Percentiles rank a stretch among this genome's conserved stretches.
These are phyloP conservation scores for Trogon melanurus DNA, from an alignment of 2,113 vertebrate species.

Conservation along the genomic window DNA sequence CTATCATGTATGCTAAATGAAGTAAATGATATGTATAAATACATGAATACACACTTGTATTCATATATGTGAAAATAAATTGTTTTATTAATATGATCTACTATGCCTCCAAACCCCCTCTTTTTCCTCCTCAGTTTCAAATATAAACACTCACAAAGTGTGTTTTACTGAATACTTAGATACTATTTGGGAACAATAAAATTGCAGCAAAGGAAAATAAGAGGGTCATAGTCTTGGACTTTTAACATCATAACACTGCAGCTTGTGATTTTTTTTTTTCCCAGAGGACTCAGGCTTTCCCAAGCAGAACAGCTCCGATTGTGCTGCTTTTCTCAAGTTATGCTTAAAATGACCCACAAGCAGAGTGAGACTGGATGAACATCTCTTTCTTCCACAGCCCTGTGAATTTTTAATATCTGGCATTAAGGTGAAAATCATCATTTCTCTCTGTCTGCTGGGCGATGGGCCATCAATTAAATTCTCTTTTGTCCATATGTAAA, in stretches of 20 bases:
- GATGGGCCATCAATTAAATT: slow-evolving; percentile 47
- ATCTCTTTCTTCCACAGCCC: slow-evolving; percentile 8
- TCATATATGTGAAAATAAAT: neutral
- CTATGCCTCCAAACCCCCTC: neutral
- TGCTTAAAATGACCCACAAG: slow-evolving; percentile 55
- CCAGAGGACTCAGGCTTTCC: neutral
- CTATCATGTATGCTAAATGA: neutral
- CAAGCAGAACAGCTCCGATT: slow-evolving; percentile 11
- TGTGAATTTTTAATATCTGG: slow-evolving; percentile 63
- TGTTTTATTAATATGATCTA: neutral
- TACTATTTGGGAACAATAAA: neutral
- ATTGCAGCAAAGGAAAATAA: neutral
- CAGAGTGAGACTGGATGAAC: slow-evolving; percentile 32
- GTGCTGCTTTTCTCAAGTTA: slow-evolving; percentile 39
- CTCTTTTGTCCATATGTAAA: slow-evolving; percentile 65
- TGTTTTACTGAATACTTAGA: neutral
- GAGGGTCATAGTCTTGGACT: neutral
- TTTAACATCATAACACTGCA: neutral
- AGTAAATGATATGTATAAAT: neutral
- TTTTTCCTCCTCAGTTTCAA: neutral
- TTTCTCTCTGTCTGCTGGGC: slow-evolving; percentile 48
- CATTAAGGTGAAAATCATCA: slow-evolving; percentile 66
- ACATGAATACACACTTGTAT: neutral
- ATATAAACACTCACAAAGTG: neutral
- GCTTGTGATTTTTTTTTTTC: neutral